These are phyloP conservation scores for Sapayoa aenigma DNA, from an alignment of 2,113 vertebrate genomes.

Conservation along the genomic window DNA sequence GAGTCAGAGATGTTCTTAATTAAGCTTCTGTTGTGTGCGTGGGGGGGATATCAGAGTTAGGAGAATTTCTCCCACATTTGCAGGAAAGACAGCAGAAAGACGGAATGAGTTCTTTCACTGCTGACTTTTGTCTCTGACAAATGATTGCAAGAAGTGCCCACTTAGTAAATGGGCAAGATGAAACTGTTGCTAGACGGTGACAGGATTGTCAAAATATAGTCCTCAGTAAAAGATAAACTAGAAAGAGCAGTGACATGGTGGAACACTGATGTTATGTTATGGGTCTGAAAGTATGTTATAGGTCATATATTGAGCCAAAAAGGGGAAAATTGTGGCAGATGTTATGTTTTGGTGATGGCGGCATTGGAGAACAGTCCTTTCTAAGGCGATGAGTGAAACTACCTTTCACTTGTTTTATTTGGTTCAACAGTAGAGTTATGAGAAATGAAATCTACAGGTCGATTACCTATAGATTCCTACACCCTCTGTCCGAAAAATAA, in stretches of 20 bases:
- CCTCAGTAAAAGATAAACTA: not conserved
- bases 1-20: slow-evolving; percentile 42
- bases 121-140: not conserved
- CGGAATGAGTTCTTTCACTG: not conserved
- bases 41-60: not conserved
- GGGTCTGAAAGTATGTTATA: not conserved
- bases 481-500: not conserved
- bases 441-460: not conserved
- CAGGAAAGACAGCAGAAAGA: not conserved
- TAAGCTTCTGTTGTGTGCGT: not conserved
- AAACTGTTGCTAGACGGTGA: not conserved
- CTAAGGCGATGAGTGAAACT: not conserved
- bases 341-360: not conserved
- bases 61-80: not conserved
- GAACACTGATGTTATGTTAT: not conserved
- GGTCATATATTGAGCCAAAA: not conserved
- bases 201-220: not conserved
- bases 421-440: not conserved
- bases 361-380: not conserved
- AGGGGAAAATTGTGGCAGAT: not conserved
- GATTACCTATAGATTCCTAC: not conserved
- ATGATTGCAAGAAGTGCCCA: not conserved
- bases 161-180: not conserved
- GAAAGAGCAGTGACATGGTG: not conserved
- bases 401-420: not conserved